Evolutionary conservation across 2,113 vertebrate genomes (phyloP), one percentile per base, ranked within the genome.

Genomic region (Oenanthe melanoleuca): DNA sequence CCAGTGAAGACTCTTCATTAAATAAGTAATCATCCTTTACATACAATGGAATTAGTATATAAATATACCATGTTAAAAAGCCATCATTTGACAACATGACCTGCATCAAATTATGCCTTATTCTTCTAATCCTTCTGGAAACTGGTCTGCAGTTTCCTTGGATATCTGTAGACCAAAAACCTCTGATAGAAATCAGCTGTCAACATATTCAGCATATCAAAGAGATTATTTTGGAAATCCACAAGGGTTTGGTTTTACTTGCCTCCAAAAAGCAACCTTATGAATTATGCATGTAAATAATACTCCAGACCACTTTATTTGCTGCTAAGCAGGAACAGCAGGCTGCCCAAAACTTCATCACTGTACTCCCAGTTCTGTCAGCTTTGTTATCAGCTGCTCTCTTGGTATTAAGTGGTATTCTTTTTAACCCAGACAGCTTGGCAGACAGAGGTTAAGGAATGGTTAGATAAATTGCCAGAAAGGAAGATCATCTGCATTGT

Each of bases 1-100:
- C 60, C 66, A 50, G 50, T 86, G 74, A 92, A 96, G 84, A 83
- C 88, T 96, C 91, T 96, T 97, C 89, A 95, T 89, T 95, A 94
- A 96, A 92, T 64, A 96, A 83, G 92, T 96, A 96, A 97, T 97
- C 71, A 96, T 44, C 65, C 83, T 96, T 97, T 95, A 91, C 88
- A 95, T 96, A 96, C 89, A 95, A 92, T 89, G 73, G 78, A 93
- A 96, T 96, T 94, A 94, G 82, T 93, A 90, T 87, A 87, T 89
- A 96, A 96, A 93, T 84, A 87, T 67, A 84, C 44, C 37, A 33
- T 53, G 45, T 26, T 91, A 71, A 89, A 92, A 94, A 82, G 67
- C 55, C 64, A 47, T 64, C 60, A 56, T 70, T 89, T 92, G 52
- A 92, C 80, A 89, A 55, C 42, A 72, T 66, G 55, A 89, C 71